These are phyloP conservation scores for Dendrocincla fuliginosa DNA, from an alignment of 2,797 vertebrate species.

Conservation along the genomic window DNA sequence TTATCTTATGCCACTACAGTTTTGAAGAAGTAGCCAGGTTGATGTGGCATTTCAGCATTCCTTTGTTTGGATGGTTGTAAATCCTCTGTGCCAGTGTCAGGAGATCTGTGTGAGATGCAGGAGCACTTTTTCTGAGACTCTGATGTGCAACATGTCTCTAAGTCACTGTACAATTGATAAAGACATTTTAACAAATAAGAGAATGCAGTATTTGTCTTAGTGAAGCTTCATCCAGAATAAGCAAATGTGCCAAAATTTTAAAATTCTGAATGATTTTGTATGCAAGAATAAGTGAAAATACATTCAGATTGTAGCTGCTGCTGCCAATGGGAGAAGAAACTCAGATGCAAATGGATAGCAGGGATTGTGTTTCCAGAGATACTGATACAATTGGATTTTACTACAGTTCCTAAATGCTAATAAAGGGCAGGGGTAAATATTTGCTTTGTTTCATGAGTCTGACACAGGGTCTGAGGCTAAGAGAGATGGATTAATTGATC, in stretches of 20 bases:
- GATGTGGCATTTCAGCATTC: not conserved
- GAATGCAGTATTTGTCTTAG: not conserved
- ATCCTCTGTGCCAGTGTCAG: not conserved
- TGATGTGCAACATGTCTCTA: accelerated
- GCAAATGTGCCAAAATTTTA: not conserved
- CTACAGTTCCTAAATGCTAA: not conserved
- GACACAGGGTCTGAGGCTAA: not conserved
- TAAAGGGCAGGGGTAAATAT: not conserved
- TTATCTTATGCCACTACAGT: not conserved
- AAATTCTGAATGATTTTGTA: not conserved
- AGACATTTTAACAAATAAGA: not conserved
- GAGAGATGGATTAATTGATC: not conserved
- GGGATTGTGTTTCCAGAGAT: not conserved
- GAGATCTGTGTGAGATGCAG: not conserved
- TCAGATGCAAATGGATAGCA: not conserved
- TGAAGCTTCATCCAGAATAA: not conserved
- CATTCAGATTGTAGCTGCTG: not conserved
- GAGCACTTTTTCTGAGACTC: not conserved
- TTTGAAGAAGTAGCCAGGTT: not conserved
- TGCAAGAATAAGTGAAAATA: not conserved
- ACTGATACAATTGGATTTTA: not conserved
- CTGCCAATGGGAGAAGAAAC: not conserved
- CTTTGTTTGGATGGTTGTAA: not conserved
- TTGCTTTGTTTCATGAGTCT: not conserved
- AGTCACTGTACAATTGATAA: not conserved